Percentiles rank a stretch among this genome's conserved stretches.
Conservation (phyloP, 2,888 invertebrate genomes). For the Pelosia muscerda region DNA sequence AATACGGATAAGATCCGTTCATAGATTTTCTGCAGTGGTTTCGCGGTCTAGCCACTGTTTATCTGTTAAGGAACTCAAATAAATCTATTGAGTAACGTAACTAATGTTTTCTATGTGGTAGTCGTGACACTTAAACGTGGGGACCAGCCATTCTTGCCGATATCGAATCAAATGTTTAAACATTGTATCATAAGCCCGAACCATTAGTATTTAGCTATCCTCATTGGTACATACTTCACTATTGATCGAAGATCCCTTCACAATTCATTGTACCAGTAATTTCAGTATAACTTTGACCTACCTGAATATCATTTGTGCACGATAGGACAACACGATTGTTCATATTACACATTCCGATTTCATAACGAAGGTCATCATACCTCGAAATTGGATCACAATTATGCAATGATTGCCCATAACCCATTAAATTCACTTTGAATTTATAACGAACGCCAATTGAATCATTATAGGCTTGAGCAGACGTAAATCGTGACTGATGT, state of each 20-base stretch:
- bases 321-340: slow-evolving; percentile 43
- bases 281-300: background rate
- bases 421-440: slow-evolving; percentile 68
- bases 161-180: slow-evolving; percentile 64
- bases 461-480: slow-evolving; percentile 68
- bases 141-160: slow-evolving; percentile 65
- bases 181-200: slow-evolving; percentile 59
- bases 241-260: background rate
- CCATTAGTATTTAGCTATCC: slow-evolving; percentile 28
- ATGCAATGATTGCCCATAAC: slow-evolving; percentile 72
- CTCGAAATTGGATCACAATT: slow-evolving; percentile 78
- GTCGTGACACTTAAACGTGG: slow-evolving; percentile 77
- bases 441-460: slow-evolving; percentile 72
- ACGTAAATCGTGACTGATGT: slow-evolving; percentile 73
- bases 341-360: slow-evolving; percentile 67
- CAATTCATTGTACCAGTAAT: too few relatives aligned
- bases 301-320: slow-evolving; percentile 19
- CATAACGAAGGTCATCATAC: slow-evolving; percentile 74
- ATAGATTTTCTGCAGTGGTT: slow-evolving; percentile 81
- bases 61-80: slow-evolving; percentile 78
- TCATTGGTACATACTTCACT: background rate
- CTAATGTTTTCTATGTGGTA: slow-evolving; percentile 74
- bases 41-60: slow-evolving; percentile 81
- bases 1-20: slow-evolving; percentile 78
- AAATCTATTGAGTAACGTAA: slow-evolving; percentile 78